These are phyloP conservation scores for Nesidiocoris tenuis DNA, from an alignment of 2,888 invertebrate genomes.

Conservation along the genomic window DNA sequence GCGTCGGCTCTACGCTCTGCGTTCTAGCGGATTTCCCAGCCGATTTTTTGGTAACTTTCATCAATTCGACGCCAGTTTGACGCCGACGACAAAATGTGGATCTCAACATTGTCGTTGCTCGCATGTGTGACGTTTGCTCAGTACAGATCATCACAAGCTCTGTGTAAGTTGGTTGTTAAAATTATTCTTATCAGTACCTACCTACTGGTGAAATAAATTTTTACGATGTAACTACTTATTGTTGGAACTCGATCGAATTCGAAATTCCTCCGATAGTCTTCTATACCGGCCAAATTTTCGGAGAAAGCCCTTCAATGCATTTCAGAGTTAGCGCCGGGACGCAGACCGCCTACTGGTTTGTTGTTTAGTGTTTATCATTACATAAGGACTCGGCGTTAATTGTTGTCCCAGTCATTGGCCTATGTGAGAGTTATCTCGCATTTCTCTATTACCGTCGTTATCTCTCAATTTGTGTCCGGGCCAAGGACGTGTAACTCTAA, in stretches of 20 bases:
- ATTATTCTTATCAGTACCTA: not conserved
- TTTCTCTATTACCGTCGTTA: not conserved
- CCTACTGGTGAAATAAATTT: no score
- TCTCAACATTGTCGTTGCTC: not conserved
- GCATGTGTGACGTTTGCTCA: conserved; percentile 3
- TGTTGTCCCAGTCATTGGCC: not conserved
- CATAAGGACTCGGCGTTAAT: not conserved
- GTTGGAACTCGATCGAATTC: no score
- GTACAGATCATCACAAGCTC: not conserved
- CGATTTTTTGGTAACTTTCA: not conserved
- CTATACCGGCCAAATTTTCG: no score
- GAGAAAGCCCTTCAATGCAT: no score
- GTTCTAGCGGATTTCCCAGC: no score
- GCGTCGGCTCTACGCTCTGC: not conserved
- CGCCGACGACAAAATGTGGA: conserved; percentile 14
- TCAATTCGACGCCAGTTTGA: not conserved
- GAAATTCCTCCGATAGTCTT: no score
- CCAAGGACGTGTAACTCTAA: not conserved
- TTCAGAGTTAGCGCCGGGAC: no score
- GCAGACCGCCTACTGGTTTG: no score
- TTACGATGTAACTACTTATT: no score
- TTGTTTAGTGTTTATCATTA: not conserved
- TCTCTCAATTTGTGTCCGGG: not conserved
- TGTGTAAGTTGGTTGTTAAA: conserved; percentile 9
- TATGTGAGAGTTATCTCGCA: not conserved